Base-by-base conservation (phyloP, 2,888 invertebrate genomes). In the Cantharis rufa region DNA sequence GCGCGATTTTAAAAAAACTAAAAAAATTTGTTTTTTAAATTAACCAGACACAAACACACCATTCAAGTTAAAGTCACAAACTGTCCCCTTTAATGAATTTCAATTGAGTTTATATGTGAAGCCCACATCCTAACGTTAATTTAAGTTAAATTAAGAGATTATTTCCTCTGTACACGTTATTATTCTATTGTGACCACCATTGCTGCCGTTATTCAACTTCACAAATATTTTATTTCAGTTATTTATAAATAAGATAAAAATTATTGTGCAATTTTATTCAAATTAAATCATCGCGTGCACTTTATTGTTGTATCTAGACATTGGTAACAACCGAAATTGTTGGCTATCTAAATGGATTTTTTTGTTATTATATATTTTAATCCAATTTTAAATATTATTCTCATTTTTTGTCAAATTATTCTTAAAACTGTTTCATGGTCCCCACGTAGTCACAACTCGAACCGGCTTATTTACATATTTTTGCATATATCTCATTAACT, bases 131-230 rank as follows among this genome's bases (percentile, higher is more conserved):
- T 86, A 86, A 83, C 84, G 86, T 86, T 86, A 87, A 88, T 88
- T 88, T 86, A 87, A 87, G 84, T 87, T 88, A 88, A 89, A 89
- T 89, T 89, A 88, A 89, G 88, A 88, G 88, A 88, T 88, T 88
- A 87, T 88, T 89, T 88, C 89, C 88, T 89, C 88, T 88, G 87
- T 87, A 85, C 86, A 86, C 85, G 87, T 87, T 87, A 88, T 88
- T 88, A 88, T 88, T 87, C 88, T 87, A 88, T 88, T 87, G 87
- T 85, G 79, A 71, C 79, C 80, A 78, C 78, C 80, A 81, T 80
- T 80, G 78, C 75, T 74, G 77, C 76, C 70, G 78, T 74, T 73
- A 76, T 78, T 79, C 72, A 75, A 77, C 74, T 80, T 71, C 78
- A 76, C 70, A 78, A 80, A 80, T 48, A 48, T 78, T 74, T 77